phyloP scores from a whole-genome alignment of 2,888 invertebrate genomes.

The Pandemis cinnamomeana region DNA sequence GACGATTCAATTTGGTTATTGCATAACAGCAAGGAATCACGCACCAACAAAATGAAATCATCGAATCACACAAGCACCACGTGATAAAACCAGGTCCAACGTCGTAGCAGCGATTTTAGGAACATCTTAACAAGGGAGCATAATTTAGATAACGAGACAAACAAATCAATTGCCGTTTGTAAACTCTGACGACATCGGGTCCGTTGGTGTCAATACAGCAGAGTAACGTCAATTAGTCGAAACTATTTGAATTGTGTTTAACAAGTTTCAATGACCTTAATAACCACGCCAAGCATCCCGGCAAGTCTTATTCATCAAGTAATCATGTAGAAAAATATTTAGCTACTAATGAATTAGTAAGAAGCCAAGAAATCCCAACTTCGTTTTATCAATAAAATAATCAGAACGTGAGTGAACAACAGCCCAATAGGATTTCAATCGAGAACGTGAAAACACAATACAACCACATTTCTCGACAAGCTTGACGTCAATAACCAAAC shows the following conservation, averaged over 20 bases:
- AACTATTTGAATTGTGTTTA: slow-evolving; percentile 59
- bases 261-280: slow-evolving; percentile 46
- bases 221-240: slow-evolving; percentile 59
- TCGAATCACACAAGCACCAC: slow-evolving; percentile 23
- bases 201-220: slow-evolving; percentile 52
- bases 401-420: slow-evolving; percentile 2
- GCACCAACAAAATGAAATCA: slow-evolving; percentile 36
- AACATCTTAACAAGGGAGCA: background rate
- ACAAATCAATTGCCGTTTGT: slow-evolving; percentile 52
- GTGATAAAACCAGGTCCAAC: slow-evolving; percentile 38
- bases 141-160: slow-evolving; percentile 41
- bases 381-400: background rate
- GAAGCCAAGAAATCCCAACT: background rate
- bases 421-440: slow-evolving; percentile 21
- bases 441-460: slow-evolving; percentile 51
- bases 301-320: background rate
- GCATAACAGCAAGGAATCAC: slow-evolving; percentile 53
- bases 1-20: slow-evolving; percentile 50
- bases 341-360: background rate
- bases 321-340: background rate
- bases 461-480: slow-evolving; percentile 52
- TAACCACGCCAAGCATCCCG: background rate
- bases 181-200: slow-evolving; percentile 44
- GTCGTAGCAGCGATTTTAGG: slow-evolving; percentile 15
- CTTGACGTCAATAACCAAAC: slow-evolving; percentile 68